A percentile compares a stretch with the other conserved stretches of the same genome.
phyloP scores from a whole-genome alignment of 1,140 invertebrate species.

The Lerema accius region DNA sequence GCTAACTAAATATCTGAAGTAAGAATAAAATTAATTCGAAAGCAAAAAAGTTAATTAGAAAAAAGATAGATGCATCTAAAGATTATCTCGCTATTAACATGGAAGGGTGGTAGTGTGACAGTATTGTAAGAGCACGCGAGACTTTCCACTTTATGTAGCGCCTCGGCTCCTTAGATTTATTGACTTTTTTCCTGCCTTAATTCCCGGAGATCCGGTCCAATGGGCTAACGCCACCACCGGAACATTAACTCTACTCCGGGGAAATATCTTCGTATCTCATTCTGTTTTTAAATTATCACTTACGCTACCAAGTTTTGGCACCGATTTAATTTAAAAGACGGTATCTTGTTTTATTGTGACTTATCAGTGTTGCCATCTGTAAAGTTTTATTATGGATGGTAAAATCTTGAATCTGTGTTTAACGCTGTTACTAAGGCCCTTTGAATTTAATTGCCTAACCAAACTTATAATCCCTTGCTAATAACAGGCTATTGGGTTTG shows the following conservation, averaged over 20 bases:
- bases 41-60: not conserved
- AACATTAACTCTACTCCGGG: slow-evolving; percentile 73
- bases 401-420: too few relatives aligned
- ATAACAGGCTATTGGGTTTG: too few relatives aligned
- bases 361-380: slow-evolving; percentile 1
- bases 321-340: slow-evolving; percentile 30
- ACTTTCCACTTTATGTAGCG: slow-evolving; percentile 53
- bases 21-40: not conserved
- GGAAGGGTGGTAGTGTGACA: slow-evolving; percentile 59
- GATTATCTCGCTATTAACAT: slow-evolving; percentile 27
- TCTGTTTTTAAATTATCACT: slow-evolving; percentile 71
- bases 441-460: too few relatives aligned
- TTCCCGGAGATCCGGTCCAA: slow-evolving; percentile 78
- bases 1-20: too few relatives aligned
- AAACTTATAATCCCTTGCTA: too few relatives aligned
- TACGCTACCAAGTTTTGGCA: slow-evolving; percentile 41
- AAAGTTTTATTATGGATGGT: slow-evolving; percentile 22
- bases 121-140: slow-evolving; percentile 53
- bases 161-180: slow-evolving; percentile 69
- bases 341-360: slow-evolving; percentile 33
- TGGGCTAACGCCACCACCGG: slow-evolving; percentile 69
- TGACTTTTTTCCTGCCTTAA: slow-evolving; percentile 78
- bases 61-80: not conserved
- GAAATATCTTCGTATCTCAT: slow-evolving; percentile 75
- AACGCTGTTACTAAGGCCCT: too few relatives aligned